Percentiles rank a stretch among this genome's conserved stretches.
Evolutionary conservation across 2,888 invertebrate genomes (phyloP).

Genomic region (Volucella inanis): DNA sequence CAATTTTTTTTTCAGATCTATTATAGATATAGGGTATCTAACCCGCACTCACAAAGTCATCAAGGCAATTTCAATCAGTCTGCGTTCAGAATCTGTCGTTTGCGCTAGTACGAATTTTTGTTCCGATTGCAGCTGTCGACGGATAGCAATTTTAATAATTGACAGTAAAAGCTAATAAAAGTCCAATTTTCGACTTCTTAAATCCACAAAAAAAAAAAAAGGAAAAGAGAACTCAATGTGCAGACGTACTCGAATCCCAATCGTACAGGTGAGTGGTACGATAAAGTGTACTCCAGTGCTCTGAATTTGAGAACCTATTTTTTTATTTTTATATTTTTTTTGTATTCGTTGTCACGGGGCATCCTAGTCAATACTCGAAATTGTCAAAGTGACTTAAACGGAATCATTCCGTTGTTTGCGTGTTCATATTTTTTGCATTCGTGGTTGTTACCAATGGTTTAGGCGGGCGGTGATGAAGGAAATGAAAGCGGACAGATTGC

Average conservation of each 20-base stretch:
- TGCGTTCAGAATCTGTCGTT: not conserved
- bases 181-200: constrained; percentile 27
- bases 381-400: constrained; percentile 27
- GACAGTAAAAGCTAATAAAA: constrained; percentile 17
- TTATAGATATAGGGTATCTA: not conserved
- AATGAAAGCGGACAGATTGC: not conserved
- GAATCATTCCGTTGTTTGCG: constrained; percentile 43
- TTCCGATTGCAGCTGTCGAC: not conserved
- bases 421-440: constrained; percentile 61
- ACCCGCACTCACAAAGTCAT: not conserved
- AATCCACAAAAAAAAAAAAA: not conserved
- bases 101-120: too few species aligned
- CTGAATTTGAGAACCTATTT: constrained; percentile 11
- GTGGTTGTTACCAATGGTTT: constrained; percentile 8
- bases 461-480: not conserved
- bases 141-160: constrained; percentile 34
- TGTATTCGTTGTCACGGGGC: not conserved
- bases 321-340: not conserved
- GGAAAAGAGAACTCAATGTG: constrained; percentile 27
- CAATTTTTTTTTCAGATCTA: not conserved
- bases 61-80: constrained; percentile 24
- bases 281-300: constrained; percentile 46
- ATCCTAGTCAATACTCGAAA: constrained; percentile 42
- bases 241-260: constrained; percentile 50
- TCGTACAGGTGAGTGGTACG: constrained; percentile 61